Conservation (phyloP, 37 sponge, comb jelly and placozoan species). For the Chondrilla cf. caribensis region DNA sequence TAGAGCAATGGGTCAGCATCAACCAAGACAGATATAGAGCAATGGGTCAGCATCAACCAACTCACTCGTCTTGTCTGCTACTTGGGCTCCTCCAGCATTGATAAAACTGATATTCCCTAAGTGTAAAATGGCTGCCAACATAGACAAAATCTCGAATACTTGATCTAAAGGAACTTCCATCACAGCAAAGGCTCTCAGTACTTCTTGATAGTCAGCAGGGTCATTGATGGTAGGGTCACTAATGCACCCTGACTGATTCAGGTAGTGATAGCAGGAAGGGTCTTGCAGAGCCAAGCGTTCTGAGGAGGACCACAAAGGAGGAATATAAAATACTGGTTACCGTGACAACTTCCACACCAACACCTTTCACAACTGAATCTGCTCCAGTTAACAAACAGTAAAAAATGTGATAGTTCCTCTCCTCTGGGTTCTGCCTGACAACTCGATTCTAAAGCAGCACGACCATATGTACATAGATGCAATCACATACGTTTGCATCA, state of each 20-base stretch:
- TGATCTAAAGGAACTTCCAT: conserved; percentile 66
- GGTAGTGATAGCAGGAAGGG: conserved; percentile 70
- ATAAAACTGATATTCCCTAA: conserved; percentile 88
- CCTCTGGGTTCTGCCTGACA: conserved; percentile 92
- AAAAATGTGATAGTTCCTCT: conserved; percentile 97
- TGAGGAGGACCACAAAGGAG: conserved; percentile 1
- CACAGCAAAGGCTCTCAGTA: conserved; percentile 61
- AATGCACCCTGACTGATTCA: conserved; percentile 87
- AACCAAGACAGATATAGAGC: background rate
- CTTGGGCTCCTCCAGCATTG: conserved; percentile 91
- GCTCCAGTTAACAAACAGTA: conserved; percentile 74
- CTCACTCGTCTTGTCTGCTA: conserved; percentile 61
- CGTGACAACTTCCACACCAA: too few species aligned
- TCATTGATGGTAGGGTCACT: conserved; percentile 87
- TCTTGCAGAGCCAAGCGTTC: conserved; percentile 43
- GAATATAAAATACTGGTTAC: background rate
- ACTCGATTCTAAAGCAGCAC: conserved; percentile 77
- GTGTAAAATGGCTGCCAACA: conserved; percentile 80
- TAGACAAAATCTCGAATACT: conserved; percentile 55
- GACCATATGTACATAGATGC: background rate
- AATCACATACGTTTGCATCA: background rate
- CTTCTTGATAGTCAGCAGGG: conserved; percentile 45
- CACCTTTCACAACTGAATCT: conserved; percentile 58
- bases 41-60: background rate
- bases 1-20: background rate